Evolutionary conservation across 2,888 invertebrate species (phyloP), one percentile per base, ranked within the genome.

Genomic region (Drosophila pseudotalamancana): DNA sequence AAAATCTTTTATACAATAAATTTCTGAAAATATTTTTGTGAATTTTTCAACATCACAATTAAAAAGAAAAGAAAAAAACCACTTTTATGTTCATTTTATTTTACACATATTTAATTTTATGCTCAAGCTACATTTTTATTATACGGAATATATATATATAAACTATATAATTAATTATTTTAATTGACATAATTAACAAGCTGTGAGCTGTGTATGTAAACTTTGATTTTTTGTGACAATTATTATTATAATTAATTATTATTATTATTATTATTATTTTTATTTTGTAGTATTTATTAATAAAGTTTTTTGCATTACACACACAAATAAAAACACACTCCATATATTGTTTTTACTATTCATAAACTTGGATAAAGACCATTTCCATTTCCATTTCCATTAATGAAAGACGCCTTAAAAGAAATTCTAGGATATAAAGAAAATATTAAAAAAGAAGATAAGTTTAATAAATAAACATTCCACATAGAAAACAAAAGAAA

Each of bases 181-280:
- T 39, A 59, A 67, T 51, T 55, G 49, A 62, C 46, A 70, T 56
- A 39, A 77, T 72, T 54, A 77, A 68, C 63, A 62, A 67, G 81
- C 81, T 81, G 81, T 81, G 81, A 81, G 81, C 81, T 84, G 76
- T 69, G 77, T 77, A 79, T 83, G 83, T 80, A 80, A 80, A 74
- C 54, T 63, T 77, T 69, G 32, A 74, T 71, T 71, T 63, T 74
- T 73, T 74, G 55, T 73, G 66, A 73, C 70, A 70, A 73, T 71
- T 62, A 72, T 68, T 60, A 71, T 66, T 60, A 64, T 68, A 68
- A 55, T 60, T 60, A 72, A 71, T 56, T 59, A 64, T n/a, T n/a
- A n/a, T n/a, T n/a, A n/a, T n/a, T n/a, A n/a, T n/a, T n/a, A n/a
- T n/a, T n/a, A n/a, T n/a, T n/a, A n/a, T 73, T 68, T 50, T 78